These are phyloP conservation scores for Hipposideros larvatus DNA, from an alignment of 2,797 vertebrate species.

Conservation along the genomic window DNA sequence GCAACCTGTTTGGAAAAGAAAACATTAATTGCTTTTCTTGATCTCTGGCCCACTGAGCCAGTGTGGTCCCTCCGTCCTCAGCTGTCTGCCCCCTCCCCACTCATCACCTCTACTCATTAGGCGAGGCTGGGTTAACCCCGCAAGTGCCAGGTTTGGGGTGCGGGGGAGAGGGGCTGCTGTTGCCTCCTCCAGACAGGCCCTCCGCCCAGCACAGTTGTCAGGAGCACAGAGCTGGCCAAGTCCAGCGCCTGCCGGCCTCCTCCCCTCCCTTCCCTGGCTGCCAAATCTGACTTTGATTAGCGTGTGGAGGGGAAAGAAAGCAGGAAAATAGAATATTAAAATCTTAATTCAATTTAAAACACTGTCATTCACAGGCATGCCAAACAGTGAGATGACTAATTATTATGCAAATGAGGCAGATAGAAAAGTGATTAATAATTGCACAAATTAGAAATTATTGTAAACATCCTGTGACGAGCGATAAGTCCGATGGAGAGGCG, in stretches of 20 bases:
- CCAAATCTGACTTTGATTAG: slow-evolving; percentile 83
- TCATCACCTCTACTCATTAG: not conserved
- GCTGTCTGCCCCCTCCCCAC: not conserved
- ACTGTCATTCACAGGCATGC: slow-evolving; percentile 88
- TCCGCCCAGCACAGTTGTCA: not conserved
- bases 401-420: slow-evolving; percentile 91
- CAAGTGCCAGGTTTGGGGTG: not conserved
- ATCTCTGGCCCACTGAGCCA: not conserved
- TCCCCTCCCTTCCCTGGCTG: slow-evolving; percentile 64
- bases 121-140: slow-evolving; percentile 5
- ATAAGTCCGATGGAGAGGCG: slow-evolving; percentile 86
- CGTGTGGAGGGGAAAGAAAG: slow-evolving; percentile 80
- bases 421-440: slow-evolving; percentile 92
- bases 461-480: slow-evolving; percentile 89
- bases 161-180: not conserved
- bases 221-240: slow-evolving; percentile 50
- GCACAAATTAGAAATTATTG: slow-evolving; percentile 91
- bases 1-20: slow-evolving; percentile 41
- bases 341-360: slow-evolving; percentile 90
- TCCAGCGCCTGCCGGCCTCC: slow-evolving; percentile 67
- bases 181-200: not conserved
- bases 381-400: slow-evolving; percentile 88
- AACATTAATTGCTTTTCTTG: slow-evolving; percentile 31
- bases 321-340: slow-evolving; percentile 85
- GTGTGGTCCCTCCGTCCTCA: not conserved